phyloP scores from a whole-genome alignment of 2,888 invertebrate species.

The Agonopterix subpropinquella region DNA sequence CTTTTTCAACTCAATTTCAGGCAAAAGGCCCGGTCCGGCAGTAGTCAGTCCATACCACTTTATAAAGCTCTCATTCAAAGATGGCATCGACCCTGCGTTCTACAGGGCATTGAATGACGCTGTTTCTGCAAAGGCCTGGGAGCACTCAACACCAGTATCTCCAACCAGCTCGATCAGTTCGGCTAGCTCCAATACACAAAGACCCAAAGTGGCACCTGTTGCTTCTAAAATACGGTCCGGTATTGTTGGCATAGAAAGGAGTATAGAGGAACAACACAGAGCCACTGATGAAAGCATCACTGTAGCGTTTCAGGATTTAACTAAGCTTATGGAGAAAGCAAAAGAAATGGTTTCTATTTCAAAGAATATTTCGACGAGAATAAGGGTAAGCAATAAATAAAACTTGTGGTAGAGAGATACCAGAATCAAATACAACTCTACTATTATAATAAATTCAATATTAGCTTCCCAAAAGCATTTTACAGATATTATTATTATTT shows the following conservation, averaged over 20 bases:
- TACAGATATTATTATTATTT: no score
- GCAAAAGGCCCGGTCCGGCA: slow-evolving; percentile 84
- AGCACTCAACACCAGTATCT: slow-evolving; percentile 46
- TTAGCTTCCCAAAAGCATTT: no score
- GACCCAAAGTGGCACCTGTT: slow-evolving; percentile 38
- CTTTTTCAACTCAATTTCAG: slow-evolving; percentile 31
- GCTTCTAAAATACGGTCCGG: slow-evolving; percentile 87
- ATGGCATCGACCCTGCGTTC: slow-evolving; percentile 83
- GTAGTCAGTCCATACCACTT: slow-evolving; percentile 81
- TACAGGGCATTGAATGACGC: slow-evolving; percentile 78
- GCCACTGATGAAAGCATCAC: slow-evolving; percentile 94
- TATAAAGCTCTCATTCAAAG: slow-evolving; percentile 90
- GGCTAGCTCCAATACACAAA: slow-evolving; percentile 29
- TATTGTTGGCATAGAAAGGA: slow-evolving; percentile 96
- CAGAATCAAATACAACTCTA: no score
- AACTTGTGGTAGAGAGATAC: no score
- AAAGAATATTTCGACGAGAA: slow-evolving; percentile 93
- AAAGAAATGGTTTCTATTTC: slow-evolving; percentile 98
- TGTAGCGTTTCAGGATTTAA: slow-evolving; percentile 96
- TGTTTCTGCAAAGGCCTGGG: slow-evolving; percentile 80
- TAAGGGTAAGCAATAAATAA: slow-evolving; percentile 75
- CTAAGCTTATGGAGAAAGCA: slow-evolving; percentile 95
- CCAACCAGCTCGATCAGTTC: slow-evolving; percentile 20
- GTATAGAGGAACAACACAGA: slow-evolving; percentile 92
- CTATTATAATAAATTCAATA: no score